A percentile compares a stretch with the other conserved stretches of the same genome.
Conservation (phyloP, 2,797 vertebrate genomes). For the Meda fulgida region DNA sequence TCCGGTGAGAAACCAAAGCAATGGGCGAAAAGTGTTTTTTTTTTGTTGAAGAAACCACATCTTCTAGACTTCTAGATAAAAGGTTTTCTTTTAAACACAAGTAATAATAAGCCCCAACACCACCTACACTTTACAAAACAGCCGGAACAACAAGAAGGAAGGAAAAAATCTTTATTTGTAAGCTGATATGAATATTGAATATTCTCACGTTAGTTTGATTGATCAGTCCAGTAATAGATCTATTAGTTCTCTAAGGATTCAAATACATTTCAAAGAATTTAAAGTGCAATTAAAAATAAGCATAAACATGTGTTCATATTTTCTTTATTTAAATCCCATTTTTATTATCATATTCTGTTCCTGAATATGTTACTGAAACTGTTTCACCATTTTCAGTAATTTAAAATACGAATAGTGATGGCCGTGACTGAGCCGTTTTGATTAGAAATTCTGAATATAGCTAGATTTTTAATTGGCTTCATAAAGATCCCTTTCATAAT, state of each 20-base stretch:
- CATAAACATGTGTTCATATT: not conserved
- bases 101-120: not conserved
- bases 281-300: not conserved
- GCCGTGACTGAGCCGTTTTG: too few species aligned
- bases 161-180: not conserved
- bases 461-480: not conserved
- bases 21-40: too few species aligned
- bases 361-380: too few species aligned
- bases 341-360: too few species aligned
- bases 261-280: not conserved
- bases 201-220: not conserved
- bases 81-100: not conserved
- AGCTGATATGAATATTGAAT: not conserved
- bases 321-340: not conserved
- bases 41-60: not conserved
- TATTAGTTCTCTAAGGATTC: not conserved
- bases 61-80: not conserved
- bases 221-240: too few species aligned
- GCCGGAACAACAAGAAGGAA: not conserved
- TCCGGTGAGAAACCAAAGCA: not conserved
- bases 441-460: too few species aligned
- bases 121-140: not conserved
- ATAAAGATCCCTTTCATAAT: not conserved
- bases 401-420: too few species aligned
- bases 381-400: too few species aligned